Conservation (phyloP, 2,113 vertebrate genomes). For the Equus quagga region DNA sequence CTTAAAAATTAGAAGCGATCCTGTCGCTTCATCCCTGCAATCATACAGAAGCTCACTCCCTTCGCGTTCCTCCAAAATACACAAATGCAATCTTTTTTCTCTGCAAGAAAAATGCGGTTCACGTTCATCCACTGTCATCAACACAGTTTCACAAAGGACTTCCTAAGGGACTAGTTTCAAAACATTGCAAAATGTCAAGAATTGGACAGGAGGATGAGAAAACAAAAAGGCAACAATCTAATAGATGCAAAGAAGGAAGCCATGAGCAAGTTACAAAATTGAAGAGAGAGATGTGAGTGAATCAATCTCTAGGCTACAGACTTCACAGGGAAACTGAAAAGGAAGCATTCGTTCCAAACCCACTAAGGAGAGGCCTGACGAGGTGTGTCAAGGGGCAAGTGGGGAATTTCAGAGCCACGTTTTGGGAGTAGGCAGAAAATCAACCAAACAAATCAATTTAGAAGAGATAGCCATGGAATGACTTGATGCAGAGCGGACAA, state of each 20-base stretch:
- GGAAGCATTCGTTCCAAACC: not conserved
- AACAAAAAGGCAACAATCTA: not conserved
- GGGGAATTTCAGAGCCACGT: not conserved
- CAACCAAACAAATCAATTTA: not conserved
- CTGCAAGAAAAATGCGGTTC: not conserved
- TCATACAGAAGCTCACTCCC: not conserved
- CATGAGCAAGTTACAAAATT: not conserved
- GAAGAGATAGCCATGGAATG: not conserved
- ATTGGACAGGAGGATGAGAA: not conserved
- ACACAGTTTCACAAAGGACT: conserved; percentile 4
- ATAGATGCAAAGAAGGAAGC: not conserved
- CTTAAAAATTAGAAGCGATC: not conserved
- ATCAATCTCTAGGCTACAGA: not conserved
- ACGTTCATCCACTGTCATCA: not conserved
- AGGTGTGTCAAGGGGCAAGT: not conserved
- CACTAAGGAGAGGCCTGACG: not conserved
- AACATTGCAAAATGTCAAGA: conserved; percentile 28
- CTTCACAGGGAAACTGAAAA: conserved; percentile 25
- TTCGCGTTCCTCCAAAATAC: not conserved
- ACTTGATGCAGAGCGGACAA: not conserved
- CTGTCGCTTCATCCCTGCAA: conserved; percentile 34
- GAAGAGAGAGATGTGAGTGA: not conserved
- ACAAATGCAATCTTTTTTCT: not conserved
- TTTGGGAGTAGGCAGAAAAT: not conserved
- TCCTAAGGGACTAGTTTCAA: not conserved